These are phyloP conservation scores for Pangasianodon hypophthalmus DNA, from an alignment of 2,113 vertebrate genomes.

Conservation along the genomic window DNA sequence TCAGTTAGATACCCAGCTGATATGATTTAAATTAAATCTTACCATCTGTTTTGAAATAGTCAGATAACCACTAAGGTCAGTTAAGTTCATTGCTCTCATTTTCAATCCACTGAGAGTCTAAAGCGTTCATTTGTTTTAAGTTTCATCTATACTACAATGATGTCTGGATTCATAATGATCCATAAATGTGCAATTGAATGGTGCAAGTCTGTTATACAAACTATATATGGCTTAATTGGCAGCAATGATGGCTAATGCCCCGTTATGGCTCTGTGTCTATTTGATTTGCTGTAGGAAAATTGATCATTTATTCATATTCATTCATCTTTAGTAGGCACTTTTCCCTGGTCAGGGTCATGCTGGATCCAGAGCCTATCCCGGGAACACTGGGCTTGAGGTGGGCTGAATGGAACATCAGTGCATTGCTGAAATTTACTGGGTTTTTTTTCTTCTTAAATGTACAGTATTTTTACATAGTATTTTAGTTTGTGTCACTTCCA, in stretches of 20 bases:
- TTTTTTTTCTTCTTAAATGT: neutral
- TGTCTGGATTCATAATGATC: neutral
- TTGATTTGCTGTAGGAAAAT: conserved; percentile 3
- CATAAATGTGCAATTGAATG: neutral
- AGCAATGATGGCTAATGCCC: neutral
- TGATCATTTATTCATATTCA: neutral
- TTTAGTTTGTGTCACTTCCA: neutral
- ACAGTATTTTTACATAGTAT: neutral
- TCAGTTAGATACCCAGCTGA: conserved; percentile 40
- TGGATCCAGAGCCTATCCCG: neutral
- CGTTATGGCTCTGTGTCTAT: neutral
- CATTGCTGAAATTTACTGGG: neutral
- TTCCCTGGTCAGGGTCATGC: neutral
- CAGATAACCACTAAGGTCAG: neutral
- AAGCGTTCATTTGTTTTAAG: neutral
- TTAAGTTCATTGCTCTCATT: neutral
- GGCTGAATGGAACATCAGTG: neutral
- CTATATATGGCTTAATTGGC: neutral
- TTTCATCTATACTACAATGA: neutral
- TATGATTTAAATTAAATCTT: neutral
- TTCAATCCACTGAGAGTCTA: neutral
- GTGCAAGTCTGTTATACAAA: neutral
- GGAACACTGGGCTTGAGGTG: neutral
- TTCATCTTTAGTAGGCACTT: neutral
- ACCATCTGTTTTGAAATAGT: conserved; percentile 3